A percentile compares a stretch with the other conserved stretches of the same genome.
Evolutionary conservation across 2,888 invertebrate genomes (phyloP).

Genomic region (Thecocarcelia acutangulata): DNA sequence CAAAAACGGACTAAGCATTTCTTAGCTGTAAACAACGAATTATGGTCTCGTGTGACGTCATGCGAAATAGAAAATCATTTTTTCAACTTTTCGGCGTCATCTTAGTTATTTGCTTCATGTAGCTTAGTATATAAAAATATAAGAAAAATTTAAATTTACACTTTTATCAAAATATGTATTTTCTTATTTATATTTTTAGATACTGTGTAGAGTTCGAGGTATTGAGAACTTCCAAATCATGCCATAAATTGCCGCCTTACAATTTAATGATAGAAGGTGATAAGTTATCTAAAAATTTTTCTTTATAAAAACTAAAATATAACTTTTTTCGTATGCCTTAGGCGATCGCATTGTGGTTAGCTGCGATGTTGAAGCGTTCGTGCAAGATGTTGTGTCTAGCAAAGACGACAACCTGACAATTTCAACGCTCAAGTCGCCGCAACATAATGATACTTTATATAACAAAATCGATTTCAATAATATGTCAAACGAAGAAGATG

Average conservation of each 20-base stretch:
- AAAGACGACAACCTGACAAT: slow-evolving; percentile 63
- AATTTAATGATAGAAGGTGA: slow-evolving; percentile 89
- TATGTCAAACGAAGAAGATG: slow-evolving; percentile 71
- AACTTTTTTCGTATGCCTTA: slow-evolving; percentile 74
- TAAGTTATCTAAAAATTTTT: neutral
- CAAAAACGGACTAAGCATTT: too few species aligned
- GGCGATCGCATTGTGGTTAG: slow-evolving; percentile 90
- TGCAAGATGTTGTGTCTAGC: slow-evolving; percentile 78
- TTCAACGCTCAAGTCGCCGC: slow-evolving; percentile 71
- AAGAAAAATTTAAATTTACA: too few species aligned
- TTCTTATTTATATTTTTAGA: slow-evolving; percentile 83
- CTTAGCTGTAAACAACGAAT: too few species aligned
- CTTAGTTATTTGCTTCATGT: too few species aligned
- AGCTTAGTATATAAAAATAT: too few species aligned
- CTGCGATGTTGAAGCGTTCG: slow-evolving; percentile 91
- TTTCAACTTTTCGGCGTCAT: too few species aligned
- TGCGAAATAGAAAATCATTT: too few species aligned
- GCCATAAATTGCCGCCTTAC: slow-evolving; percentile 88
- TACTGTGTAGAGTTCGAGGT: slow-evolving; percentile 94
- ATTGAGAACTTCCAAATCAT: slow-evolving; percentile 90
- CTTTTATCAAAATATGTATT: neutral
- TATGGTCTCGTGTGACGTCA: too few species aligned
- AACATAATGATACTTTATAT: slow-evolving; percentile 69
- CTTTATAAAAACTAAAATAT: neutral
- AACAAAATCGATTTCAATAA: slow-evolving; percentile 70